Evolutionary conservation across 2,888 invertebrate species (phyloP), one percentile per base, ranked within the genome.

Genomic region (Pheosia gnoma): DNA sequence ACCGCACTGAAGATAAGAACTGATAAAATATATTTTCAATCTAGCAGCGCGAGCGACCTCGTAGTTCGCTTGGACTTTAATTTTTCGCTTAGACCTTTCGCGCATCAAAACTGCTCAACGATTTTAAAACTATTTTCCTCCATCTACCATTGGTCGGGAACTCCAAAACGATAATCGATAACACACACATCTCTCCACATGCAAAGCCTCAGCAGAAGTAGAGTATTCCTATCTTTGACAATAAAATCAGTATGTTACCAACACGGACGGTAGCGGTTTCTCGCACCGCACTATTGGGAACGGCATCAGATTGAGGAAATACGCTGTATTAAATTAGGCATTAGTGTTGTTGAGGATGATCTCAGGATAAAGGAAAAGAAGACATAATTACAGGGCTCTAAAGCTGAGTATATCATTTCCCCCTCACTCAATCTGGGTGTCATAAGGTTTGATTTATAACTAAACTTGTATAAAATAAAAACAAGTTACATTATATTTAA

Each of bases 11-110:
- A 10, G 53, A 53, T 53, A 10, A 9, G 9, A 53, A 11, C 53
- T 53, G 53, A 37, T 53, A 53, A 38, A 37, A 25, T 51, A 49
- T 49, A 51, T 25, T 51, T 25, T 51, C 25, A 51, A 51, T 51
- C 51, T 51, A 43, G 43, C 10, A 3, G 43, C 43, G 10, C 43
- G 25, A 25, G 25, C 25, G 25, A 25, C 25, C 25, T 25, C 25
- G 25, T 25, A 25, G 25, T 2, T 1, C 25, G 2, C 25, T 25
- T 2, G 25, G 25, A 25, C 25, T 2, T 25, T 2, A 25, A 25
- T 25, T 25, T 25, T 25, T 25, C 25, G 25, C 25, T 25, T 25
- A 25, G 25, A 25, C 25, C 25, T 25, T 25, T 25, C 25, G 25
- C 25, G 25, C 25, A 25, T 25, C 25, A 25, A 25, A 25, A 25